These are phyloP conservation scores for Chironex yamaguchii DNA, from an alignment of 30 jellyfish, hydroid and myxozoan species.

Conservation along the genomic window DNA sequence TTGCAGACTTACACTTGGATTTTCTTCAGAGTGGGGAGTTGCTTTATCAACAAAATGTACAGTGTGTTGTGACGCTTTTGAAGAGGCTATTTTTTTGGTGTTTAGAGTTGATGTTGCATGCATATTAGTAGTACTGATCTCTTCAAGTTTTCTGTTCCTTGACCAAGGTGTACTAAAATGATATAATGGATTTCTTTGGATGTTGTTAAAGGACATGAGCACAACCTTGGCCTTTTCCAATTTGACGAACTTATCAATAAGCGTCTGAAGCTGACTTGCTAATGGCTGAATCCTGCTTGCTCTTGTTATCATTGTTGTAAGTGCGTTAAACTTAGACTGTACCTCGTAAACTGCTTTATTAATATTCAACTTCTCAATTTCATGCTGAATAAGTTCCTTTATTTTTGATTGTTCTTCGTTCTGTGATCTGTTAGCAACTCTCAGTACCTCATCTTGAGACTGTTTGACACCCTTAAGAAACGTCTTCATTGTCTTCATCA, in stretches of 20 bases:
- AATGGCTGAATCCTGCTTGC: not conserved
- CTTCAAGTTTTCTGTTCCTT: not conserved
- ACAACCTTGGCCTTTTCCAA: not conserved
- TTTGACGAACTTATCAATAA: not conserved
- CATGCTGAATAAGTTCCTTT: not conserved
- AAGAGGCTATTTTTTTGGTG: not conserved
- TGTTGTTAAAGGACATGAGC: not conserved
- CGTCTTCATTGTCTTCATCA: not conserved
- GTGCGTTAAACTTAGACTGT: not conserved
- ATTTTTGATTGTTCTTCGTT: not conserved
- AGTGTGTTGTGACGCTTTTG: too few species aligned
- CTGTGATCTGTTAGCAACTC: not conserved
- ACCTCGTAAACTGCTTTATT: not conserved
- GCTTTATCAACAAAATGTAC: too few species aligned
- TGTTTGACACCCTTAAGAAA: not conserved
- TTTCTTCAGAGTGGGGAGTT: too few species aligned
- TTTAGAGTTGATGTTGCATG: not conserved
- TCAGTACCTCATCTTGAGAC: not conserved
- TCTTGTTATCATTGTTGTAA: not conserved
- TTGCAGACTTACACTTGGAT: too few species aligned
- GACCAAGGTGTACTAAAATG: not conserved
- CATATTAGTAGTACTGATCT: not conserved
- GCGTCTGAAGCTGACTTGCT: not conserved
- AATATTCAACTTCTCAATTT: not conserved
- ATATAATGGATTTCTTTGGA: not conserved